Conservation (phyloP, 2,113 vertebrate species). For the Oryzias curvinotus region DNA sequence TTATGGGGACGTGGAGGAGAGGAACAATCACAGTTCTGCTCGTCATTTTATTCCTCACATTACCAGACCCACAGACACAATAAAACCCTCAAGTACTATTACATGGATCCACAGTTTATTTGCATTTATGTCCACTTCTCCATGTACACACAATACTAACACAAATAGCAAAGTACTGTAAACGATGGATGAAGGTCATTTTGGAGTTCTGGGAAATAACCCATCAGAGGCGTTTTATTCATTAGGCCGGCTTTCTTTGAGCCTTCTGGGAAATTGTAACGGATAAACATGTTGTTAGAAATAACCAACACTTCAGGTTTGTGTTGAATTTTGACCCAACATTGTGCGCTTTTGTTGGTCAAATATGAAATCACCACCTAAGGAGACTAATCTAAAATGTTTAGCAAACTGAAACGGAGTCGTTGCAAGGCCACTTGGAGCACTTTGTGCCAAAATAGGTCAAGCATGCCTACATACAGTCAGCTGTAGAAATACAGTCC, state of each 20-base stretch:
- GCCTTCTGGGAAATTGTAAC: conserved; percentile 16
- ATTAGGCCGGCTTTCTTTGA: conserved; percentile 9
- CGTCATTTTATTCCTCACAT: background rate
- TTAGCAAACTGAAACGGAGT: conserved; percentile 57
- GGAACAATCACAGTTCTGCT: conserved; percentile 30
- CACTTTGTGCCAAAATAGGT: conserved; percentile 65
- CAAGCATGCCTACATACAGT: conserved; percentile 77
- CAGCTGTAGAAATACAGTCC: conserved; percentile 57
- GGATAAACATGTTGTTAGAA: conserved; percentile 9
- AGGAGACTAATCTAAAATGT: conserved; percentile 41
- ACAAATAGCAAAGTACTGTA: conserved; percentile 70
- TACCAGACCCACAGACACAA: conserved; percentile 1
- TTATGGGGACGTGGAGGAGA: conserved; percentile 41
- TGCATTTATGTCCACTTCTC: conserved; percentile 73
- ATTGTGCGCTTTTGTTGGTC: conserved; percentile 20
- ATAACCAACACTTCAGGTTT: background rate
- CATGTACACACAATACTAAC: conserved; percentile 78
- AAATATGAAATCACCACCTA: conserved; percentile 38
- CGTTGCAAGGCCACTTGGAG: conserved; percentile 78
- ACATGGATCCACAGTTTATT: conserved; percentile 82
- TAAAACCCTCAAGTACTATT: conserved; percentile 32
- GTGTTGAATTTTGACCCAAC: conserved; percentile 15
- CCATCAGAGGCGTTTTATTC: conserved; percentile 14
- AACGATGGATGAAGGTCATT: conserved; percentile 58
- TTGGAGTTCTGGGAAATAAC: conserved; percentile 32